These are phyloP conservation scores for Muraenolepis orangiensis DNA, from an alignment of 2,797 vertebrate genomes.

Conservation along the genomic window DNA sequence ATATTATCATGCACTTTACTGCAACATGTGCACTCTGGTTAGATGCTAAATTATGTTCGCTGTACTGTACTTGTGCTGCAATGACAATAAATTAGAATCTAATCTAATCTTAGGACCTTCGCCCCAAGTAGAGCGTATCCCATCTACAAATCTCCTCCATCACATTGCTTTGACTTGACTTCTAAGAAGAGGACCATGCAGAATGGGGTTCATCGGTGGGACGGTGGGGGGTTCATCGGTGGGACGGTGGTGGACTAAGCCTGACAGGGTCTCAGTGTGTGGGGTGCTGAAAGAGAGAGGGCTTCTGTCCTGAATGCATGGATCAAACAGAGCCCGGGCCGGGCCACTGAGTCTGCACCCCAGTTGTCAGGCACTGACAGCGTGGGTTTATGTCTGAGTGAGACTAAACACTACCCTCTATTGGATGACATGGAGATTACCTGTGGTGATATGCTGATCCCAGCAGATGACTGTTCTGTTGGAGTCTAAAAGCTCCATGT, in stretches of 20 bases:
- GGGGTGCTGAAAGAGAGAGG: constrained; percentile 16
- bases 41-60: no score
- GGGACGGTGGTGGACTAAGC: constrained; percentile 26
- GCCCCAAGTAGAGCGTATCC: no score
- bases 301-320: constrained; percentile 28
- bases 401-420: constrained; percentile 78
- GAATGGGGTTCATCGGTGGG: background rate
- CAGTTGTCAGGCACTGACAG: constrained; percentile 39
- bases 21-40: no score
- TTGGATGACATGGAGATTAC: constrained; percentile 67
- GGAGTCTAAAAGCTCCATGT: background rate
- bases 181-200: background rate
- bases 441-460: constrained; percentile 24
- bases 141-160: no score
- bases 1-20: no score
- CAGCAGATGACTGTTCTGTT: background rate
- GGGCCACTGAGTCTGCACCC: constrained; percentile 42
- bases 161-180: no score
- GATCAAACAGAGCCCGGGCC: constrained; percentile 37
- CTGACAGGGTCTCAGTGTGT: constrained; percentile 30
- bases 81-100: no score
- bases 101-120: no score
- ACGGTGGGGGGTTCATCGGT: constrained; percentile 19
- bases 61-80: no score
- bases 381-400: constrained; percentile 32